Percentiles rank a stretch among this genome's conserved stretches.
Conservation (phyloP, 2,888 invertebrate species). For the Zhuqinia jingwanae region DNA sequence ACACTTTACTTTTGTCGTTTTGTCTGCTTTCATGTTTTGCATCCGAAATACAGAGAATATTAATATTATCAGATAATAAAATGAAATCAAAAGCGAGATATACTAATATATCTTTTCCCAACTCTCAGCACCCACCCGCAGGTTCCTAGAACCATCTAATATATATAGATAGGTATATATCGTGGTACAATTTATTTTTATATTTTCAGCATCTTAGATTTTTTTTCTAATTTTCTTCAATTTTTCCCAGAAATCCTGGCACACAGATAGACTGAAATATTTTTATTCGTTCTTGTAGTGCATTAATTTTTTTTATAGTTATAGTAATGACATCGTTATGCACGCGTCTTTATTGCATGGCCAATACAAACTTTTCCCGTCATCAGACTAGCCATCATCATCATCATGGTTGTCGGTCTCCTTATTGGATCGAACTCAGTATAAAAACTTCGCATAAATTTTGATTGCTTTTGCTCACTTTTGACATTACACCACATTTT, state of each 20-base stretch:
- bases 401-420: too few relatives aligned
- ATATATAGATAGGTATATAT: too few relatives aligned
- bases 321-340: background rate
- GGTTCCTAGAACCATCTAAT: too few relatives aligned
- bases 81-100: constrained; percentile 9
- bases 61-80: constrained; percentile 25
- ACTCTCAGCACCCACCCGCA: background rate
- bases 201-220: background rate
- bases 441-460: too few relatives aligned
- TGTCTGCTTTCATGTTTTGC: background rate
- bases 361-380: background rate
- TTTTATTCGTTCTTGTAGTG: background rate
- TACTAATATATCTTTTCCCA: background rate
- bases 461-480: too few relatives aligned
- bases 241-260: background rate
- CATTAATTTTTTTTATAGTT: background rate
- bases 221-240: background rate
- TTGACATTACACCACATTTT: background rate
- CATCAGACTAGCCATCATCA: background rate
- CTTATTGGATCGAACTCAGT: too few relatives aligned
- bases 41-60: background rate
- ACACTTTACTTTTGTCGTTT: background rate
- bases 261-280: background rate
- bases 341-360: background rate
- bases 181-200: constrained; percentile 44